Conservation (phyloP, 1,140 invertebrate species). For the Vollenhovia emeryi region DNA sequence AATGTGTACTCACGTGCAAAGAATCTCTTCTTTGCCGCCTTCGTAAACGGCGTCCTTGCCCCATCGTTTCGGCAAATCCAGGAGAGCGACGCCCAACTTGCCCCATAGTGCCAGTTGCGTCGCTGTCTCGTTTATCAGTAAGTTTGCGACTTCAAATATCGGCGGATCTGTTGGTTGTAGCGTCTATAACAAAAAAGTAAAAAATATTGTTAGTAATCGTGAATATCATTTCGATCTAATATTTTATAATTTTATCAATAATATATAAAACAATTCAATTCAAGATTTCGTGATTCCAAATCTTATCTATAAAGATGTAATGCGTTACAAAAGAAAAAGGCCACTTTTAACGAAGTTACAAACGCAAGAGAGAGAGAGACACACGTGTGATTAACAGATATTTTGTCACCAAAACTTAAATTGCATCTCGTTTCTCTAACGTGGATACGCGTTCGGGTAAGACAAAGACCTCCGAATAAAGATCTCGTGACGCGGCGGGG, state of each 20-base stretch:
- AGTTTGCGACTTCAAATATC: conserved; percentile 83
- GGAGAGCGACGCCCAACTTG: conserved; percentile 80
- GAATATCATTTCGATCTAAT: background rate
- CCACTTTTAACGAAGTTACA: background rate
- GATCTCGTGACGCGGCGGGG: conserved; percentile 17
- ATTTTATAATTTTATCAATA: background rate
- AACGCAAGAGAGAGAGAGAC: background rate
- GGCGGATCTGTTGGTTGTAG: conserved; percentile 83
- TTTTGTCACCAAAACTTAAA: conserved; percentile 2
- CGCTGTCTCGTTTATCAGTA: conserved; percentile 83
- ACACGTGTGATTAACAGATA: background rate
- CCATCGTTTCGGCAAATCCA: conserved; percentile 85
- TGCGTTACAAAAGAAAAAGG: background rate
- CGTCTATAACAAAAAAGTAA: conserved; percentile 74
- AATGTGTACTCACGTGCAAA: conserved; percentile 80
- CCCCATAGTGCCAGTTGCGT: conserved; percentile 83
- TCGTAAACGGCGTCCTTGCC: conserved; percentile 82
- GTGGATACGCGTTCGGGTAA: background rate
- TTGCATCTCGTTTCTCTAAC: background rate
- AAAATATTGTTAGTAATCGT: background rate
- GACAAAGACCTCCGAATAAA: conserved; percentile 8
- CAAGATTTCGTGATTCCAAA: background rate
- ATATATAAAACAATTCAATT: background rate
- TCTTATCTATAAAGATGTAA: background rate
- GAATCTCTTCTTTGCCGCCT: conserved; percentile 79